Conservation (phyloP, 2,113 vertebrate species). For the Speoplatyrhinus poulsoni region DNA sequence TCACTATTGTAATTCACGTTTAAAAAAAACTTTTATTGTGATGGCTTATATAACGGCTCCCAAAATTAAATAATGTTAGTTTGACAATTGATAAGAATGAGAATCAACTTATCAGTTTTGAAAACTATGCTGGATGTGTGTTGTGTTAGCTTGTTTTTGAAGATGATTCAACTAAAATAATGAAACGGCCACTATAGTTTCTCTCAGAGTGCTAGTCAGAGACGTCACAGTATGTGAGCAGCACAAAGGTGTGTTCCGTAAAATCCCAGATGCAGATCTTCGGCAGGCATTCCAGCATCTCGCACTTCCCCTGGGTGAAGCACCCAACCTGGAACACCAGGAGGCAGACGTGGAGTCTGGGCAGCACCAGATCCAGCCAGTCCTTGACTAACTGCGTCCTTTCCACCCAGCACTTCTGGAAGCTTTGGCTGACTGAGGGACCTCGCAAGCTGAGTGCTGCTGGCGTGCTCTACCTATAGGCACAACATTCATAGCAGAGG, state of each 20-base stretch:
- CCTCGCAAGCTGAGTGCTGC: conserved; percentile 8
- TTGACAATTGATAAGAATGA: too few relatives aligned
- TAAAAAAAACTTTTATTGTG: too few relatives aligned
- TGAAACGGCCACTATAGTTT: too few relatives aligned
- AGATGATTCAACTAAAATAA: too few relatives aligned
- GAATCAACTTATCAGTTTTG: too few relatives aligned
- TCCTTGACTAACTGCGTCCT: conserved; percentile 42
- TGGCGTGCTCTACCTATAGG: conserved; percentile 23
- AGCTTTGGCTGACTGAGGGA: background rate
- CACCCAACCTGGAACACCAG: conserved; percentile 49
- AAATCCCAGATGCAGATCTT: conserved; percentile 45
- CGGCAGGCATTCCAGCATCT: conserved; percentile 43
- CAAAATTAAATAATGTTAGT: too few relatives aligned
- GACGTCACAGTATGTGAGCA: conserved; percentile 34
- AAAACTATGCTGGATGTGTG: too few relatives aligned
- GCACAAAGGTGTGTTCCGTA: conserved; percentile 23
- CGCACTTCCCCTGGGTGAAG: conserved; percentile 53
- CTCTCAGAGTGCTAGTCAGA: too few relatives aligned
- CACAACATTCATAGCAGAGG: conserved; percentile 41
- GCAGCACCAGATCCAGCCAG: conserved; percentile 46
- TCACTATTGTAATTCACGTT: too few relatives aligned
- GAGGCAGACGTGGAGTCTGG: conserved; percentile 51
- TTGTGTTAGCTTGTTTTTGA: too few relatives aligned
- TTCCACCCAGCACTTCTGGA: conserved; percentile 35
- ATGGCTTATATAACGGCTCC: too few relatives aligned